phyloP scores from a whole-genome alignment of 2,113 vertebrate species.

The Engraulis encrasicolus region DNA sequence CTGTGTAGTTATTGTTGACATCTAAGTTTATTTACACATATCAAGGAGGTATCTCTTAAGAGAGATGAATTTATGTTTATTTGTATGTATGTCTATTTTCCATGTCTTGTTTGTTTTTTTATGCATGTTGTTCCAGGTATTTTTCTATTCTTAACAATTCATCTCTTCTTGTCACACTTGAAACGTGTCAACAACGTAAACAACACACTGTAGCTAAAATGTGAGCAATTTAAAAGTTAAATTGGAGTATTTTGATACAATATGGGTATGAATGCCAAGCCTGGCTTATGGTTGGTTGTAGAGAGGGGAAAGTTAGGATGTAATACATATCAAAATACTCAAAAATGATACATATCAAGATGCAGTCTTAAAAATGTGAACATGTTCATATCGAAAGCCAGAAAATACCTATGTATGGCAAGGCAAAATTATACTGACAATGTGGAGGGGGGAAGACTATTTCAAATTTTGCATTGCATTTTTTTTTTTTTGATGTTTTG shows the following conservation, averaged over 20 bases:
- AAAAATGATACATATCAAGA: not conserved
- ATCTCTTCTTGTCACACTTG: not conserved
- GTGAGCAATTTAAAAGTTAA: not conserved
- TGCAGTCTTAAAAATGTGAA: no score
- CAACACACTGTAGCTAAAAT: not conserved
- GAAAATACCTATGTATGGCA: not conserved
- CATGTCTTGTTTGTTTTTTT: not conserved
- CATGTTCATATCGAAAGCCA: not conserved
- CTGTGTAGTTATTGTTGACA: constrained; percentile 2
- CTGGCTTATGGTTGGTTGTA: not conserved
- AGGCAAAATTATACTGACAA: no score
- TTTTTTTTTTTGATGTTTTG: no score
- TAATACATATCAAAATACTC: not conserved
- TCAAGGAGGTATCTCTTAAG: not conserved
- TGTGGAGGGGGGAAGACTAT: no score
- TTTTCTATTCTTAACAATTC: not conserved
- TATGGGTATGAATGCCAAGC: not conserved
- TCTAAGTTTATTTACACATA: not conserved
- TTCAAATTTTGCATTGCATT: not conserved
- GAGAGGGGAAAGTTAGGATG: not conserved
- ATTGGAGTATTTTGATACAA: not conserved
- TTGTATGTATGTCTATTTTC: not conserved
- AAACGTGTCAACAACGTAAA: not conserved
- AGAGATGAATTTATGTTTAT: not conserved
- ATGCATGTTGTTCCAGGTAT: not conserved